Percentiles rank a stretch among this genome's conserved stretches.
phyloP scores from a whole-genome alignment of 2,113 vertebrate species.

The Brachypodius melanocephalos region DNA sequence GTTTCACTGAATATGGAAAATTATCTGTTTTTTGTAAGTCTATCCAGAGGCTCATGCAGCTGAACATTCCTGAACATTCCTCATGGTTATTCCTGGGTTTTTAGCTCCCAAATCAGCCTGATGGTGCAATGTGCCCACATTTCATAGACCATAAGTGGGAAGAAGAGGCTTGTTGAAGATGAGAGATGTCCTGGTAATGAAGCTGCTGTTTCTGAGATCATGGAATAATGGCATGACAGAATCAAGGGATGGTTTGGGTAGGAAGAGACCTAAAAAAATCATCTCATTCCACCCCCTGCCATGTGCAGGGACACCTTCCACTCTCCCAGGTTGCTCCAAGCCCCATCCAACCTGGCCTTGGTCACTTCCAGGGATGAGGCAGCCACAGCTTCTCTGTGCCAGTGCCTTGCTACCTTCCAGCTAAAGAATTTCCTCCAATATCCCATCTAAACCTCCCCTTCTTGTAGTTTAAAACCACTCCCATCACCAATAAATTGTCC shows the following conservation, averaged over 20 bases:
- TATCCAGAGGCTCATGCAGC: background rate
- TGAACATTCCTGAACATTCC: background rate
- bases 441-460: background rate
- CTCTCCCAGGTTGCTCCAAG: background rate
- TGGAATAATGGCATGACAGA: background rate
- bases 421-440: background rate
- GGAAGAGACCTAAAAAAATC: background rate
- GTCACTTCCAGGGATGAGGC: accelerated
- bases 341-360: accelerated
- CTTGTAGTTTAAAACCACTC: background rate
- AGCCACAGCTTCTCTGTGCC: background rate
- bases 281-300: background rate
- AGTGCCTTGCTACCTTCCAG: background rate
- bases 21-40: background rate
- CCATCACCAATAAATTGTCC: background rate
- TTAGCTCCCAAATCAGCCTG: background rate
- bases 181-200: background rate
- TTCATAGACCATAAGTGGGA: background rate
- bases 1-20: background rate
- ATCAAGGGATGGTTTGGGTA: background rate
- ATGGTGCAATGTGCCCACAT: accelerated
- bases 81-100: background rate
- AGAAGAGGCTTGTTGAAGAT: background rate
- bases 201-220: background rate
- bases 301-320: background rate